Conservation (phyloP, 2,888 invertebrate genomes). For the Nephrotoma flavescens region DNA sequence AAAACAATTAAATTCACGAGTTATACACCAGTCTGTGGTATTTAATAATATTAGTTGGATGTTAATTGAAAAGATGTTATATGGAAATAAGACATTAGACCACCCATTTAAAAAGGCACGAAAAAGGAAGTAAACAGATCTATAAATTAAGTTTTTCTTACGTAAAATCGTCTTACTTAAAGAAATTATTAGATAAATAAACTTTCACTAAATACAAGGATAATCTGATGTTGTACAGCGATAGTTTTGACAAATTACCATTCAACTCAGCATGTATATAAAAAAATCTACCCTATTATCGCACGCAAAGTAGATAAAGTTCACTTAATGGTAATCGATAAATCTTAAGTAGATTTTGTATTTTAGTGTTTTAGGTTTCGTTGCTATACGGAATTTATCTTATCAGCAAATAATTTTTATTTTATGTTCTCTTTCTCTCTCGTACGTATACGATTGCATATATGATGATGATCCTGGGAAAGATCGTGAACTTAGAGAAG, state of each 20-base stretch:
- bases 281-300: background rate
- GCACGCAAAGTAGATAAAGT: background rate
- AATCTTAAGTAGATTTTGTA: background rate
- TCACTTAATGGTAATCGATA: background rate
- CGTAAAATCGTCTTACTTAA: background rate
- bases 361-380: background rate
- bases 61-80: background rate
- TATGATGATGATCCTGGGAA: background rate
- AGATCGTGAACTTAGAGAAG: background rate
- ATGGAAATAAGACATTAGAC: background rate
- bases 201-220: too few relatives aligned
- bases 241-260: background rate
- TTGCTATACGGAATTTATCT: background rate
- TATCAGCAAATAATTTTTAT: background rate
- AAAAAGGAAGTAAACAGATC: background rate
- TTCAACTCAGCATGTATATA: background rate
- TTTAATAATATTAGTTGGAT: background rate
- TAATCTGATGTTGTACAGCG: too few relatives aligned
- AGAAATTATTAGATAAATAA: too few relatives aligned
- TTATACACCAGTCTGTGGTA: background rate
- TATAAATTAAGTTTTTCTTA: background rate
- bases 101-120: background rate
- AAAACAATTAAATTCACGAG: background rate
- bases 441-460: background rate
- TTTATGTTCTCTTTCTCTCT: background rate